phyloP scores from a whole-genome alignment of 2,888 invertebrate genomes.

The Zygothrica quintamaculata region DNA sequence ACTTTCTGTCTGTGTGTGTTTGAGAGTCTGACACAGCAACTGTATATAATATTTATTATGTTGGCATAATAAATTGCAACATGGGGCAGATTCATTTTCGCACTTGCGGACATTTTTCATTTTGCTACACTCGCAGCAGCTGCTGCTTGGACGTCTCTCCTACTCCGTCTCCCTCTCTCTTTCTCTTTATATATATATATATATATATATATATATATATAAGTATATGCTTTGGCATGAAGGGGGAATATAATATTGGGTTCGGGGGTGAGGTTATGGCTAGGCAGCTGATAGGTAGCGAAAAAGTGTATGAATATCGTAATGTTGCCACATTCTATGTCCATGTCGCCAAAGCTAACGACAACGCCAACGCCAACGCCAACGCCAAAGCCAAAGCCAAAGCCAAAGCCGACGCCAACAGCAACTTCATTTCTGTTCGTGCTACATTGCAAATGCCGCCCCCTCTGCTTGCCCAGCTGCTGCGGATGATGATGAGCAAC shows the following conservation, averaged over 20 bases:
- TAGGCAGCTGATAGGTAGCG: conserved; percentile 43
- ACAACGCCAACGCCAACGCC: conserved; percentile 3
- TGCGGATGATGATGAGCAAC: conserved; percentile 31
- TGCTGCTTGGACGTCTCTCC: conserved; percentile 63
- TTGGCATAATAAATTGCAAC: conserved; percentile 81
- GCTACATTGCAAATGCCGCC: conserved; percentile 7
- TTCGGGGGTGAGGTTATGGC: conserved; percentile 7
- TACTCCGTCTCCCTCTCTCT: not conserved
- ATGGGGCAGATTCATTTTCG: conserved; percentile 79
- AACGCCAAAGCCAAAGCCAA: not conserved
- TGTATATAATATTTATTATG: conserved; percentile 80
- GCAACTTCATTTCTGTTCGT: conserved; percentile 12
- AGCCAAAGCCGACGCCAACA: not conserved
- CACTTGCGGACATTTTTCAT: conserved; percentile 81
- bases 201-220: not conserved
- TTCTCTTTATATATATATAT: not conserved
- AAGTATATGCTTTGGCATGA: conserved; percentile 16
- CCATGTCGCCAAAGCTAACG: conserved; percentile 43
- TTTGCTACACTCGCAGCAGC: conserved; percentile 63
- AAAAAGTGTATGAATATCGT: conserved; percentile 51
- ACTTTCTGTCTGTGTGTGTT: too few species aligned
- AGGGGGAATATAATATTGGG: too few species aligned
- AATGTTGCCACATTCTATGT: conserved; percentile 52
- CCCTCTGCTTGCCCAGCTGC: conserved; percentile 2
- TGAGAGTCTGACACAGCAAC: conserved; percentile 56